Base-by-base conservation (phyloP, 2,888 invertebrate species). In the Platycheirus rosarum region DNA sequence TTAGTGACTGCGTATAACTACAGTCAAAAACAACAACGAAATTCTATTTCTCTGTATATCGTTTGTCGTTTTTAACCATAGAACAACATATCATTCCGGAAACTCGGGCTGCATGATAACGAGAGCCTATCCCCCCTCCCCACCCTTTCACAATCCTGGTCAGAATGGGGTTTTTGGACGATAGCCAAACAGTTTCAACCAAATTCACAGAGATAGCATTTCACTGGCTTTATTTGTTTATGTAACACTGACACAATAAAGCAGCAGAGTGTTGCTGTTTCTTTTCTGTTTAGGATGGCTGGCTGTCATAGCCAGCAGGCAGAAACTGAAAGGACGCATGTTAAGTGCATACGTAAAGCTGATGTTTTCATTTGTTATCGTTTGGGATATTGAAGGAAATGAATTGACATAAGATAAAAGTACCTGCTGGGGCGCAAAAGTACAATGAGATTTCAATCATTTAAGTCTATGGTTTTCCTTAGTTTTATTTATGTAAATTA, bases 101-200 rank as follows among this genome's bases (percentile, higher is more conserved):
- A 60, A 55, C 37, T 42, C 29, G 60, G 55, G 46, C 14, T 46
- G 60, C 7, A 53, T 20, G 70, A 73, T 66, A 68, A 63, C 66
- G 35, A 62, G 53, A 32, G 14, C 14, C 44, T 42, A 23, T 35
- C 13, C 20, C 18, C n/a, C 20, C 20, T n/a, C 46, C 5, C 46
- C 9, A 9, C 13, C 6, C 23, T 23, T 32, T 8, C 29, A 32
- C 8, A 9, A 6, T 14, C 32, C 18, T 18, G 20, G 23, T 46
- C 20, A 18, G 46, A 18, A 13, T 13, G 18, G 16, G 20, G 4
- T 60, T 53, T 13, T 63, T 78, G 78, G 73, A 78, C 20, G 48
- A n/a, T 23, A 73, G 73, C 78, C 78, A 78, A 77, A 51, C 32
- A 29, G 3, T 29, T 55, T 18, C 13, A 44, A 48, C 46, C 51